Conservation (phyloP, 2,113 vertebrate genomes). For the Bubo scandiacus region DNA sequence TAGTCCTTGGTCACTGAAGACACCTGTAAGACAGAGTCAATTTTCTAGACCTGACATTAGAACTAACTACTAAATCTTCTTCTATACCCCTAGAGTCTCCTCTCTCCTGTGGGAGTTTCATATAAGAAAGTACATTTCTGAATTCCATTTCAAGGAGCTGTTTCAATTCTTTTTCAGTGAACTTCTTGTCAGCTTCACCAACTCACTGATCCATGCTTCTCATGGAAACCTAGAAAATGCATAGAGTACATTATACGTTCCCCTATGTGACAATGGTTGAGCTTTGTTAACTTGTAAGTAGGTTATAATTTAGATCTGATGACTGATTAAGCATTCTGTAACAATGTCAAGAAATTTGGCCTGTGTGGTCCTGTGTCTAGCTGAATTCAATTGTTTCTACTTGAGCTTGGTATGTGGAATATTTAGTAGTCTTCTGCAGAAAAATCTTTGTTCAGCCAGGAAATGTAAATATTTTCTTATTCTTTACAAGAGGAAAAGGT, state of each 20-base stretch:
- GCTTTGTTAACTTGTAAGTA: background rate
- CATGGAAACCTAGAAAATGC: background rate
- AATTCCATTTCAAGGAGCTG: background rate
- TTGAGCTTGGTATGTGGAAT: background rate
- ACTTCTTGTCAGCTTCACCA: background rate
- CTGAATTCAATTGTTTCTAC: background rate
- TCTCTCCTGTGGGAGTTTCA: constrained; percentile 55
- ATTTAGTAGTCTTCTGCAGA: constrained; percentile 3
- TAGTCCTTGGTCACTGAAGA: constrained; percentile 67
- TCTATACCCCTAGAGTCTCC: constrained; percentile 25
- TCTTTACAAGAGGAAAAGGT: background rate
- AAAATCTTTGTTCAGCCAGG: background rate
- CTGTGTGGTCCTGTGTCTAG: background rate
- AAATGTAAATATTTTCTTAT: constrained; percentile 43
- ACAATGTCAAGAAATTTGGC: background rate
- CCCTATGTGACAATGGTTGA: background rate
- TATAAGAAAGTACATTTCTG: background rate
- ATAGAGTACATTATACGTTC: background rate
- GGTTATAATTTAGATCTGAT: background rate
- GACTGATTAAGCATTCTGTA: background rate
- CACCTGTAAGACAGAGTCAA: constrained; percentile 58
- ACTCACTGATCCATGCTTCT: background rate
- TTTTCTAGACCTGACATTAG: constrained; percentile 71
- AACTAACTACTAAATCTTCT: constrained; percentile 68
- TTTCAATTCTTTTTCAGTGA: background rate